Percentiles rank a stretch among this genome's conserved stretches.
These are phyloP conservation scores for Eilema depressum DNA, from an alignment of 2,888 invertebrate genomes.

Conservation along the genomic window DNA sequence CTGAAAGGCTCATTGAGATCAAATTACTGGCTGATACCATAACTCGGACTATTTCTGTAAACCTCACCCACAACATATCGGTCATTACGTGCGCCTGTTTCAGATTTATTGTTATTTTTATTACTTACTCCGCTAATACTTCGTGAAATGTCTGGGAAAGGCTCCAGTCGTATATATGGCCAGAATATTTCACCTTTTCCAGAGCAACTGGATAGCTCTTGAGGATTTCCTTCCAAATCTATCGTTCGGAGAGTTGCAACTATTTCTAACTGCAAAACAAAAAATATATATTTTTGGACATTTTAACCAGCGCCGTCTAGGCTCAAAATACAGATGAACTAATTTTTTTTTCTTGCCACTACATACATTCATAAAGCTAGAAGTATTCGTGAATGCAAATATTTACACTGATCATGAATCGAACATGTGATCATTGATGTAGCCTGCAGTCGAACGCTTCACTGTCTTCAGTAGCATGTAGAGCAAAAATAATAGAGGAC, in stretches of 20 bases:
- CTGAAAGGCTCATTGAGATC: neutral
- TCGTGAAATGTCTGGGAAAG: conserved; percentile 22
- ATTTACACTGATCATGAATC: too few relatives aligned
- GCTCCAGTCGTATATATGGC: conserved; percentile 72
- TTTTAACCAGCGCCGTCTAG: too few relatives aligned
- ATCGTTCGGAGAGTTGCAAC: conserved; percentile 65
- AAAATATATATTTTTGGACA: too few relatives aligned
- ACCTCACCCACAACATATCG: too few relatives aligned
- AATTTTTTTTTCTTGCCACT: too few relatives aligned
- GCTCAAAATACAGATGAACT: too few relatives aligned
- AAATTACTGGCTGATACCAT: neutral
- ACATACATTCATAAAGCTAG: too few relatives aligned
- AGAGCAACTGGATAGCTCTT: conserved; percentile 62
- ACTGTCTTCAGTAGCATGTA: too few relatives aligned
- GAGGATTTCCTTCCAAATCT: conserved; percentile 35
- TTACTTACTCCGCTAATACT: conserved; percentile 6
- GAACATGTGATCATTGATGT: too few relatives aligned
- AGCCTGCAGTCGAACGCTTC: neutral
- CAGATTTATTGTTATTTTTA: neutral
- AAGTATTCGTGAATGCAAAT: too few relatives aligned
- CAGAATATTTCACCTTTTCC: conserved; percentile 78
- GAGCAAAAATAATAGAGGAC: too few relatives aligned
- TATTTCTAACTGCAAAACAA: conserved; percentile 67
- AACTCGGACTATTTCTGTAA: neutral
- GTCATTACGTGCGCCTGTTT: neutral